Evolutionary conservation across 2,113 vertebrate genomes (phyloP), one percentile per base, ranked within the genome.

Genomic region (Cynocephalus volans): DNA sequence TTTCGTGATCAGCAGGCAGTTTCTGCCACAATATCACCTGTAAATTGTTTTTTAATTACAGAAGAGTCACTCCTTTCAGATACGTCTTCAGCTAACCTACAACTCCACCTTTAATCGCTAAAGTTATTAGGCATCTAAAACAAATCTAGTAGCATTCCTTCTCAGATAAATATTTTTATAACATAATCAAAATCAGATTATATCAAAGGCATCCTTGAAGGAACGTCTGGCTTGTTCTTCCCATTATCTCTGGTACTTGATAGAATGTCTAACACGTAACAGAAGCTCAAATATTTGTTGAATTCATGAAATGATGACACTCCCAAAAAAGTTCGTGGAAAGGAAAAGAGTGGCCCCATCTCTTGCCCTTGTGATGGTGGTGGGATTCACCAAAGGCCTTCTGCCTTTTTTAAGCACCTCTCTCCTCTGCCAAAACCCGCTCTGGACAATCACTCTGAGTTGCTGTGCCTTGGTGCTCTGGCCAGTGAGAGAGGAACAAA

Each of bases 81-180:
- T 69, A 83, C 31, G 70, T 84, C 72, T 76, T 88, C 93, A 62
- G 60, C 83, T 86, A 94, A 86, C 64, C 82, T 91, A 75, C 60
- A 88, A 36, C 73, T 75, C 65, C 62, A 87, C 90, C 86, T 88
- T 86, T 89, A 82, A 93, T 31, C 64, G 84, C 73, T 69, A 60
- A 65, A 45, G 24, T 48, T 83, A 82, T 24, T 95, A 48, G 50
- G 73, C 77, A 96, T 36, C 93, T 80, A 80, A 97, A 86, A 67
- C 52, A 65, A 82, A 87, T n/a, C 79, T 14, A 31, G n/a, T 24
- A 56, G 36, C 41, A 48, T 85, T 88, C 56, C 73, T 83, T 69
- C 76, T 81, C 85, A 7, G 13, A 64, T 86, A 88, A 93, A 58
- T 87, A 69, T 70, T 91, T 90, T 87, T 73, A 93, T 92, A 88